Evolutionary conservation across 2,888 invertebrate species (phyloP), one percentile per base, ranked within the genome.

Genomic region (Ephialtes manifestator): DNA sequence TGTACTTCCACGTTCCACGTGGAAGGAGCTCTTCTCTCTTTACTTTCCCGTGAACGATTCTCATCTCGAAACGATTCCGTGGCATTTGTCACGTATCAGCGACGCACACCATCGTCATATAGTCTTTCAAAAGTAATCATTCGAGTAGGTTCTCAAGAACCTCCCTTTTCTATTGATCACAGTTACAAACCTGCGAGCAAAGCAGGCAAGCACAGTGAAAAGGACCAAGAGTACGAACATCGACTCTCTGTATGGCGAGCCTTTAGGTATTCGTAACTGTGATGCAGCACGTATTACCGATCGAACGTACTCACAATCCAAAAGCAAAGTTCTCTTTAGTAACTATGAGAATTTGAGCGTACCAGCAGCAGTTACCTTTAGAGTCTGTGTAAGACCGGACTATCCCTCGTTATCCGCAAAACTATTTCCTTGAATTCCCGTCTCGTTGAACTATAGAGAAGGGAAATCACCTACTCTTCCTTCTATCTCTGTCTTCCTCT

Each of bases 361-460:
- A 51, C 51, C 24, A 51, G 35, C 48, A 10, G 63, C 39, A 18
- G 24, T 39, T n/a, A 58, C 60, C n/a, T 18, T 39, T n/a, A 15
- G 55, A 74, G 71, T 77, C 15, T n/a, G 31, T 55, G 68, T 60
- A 68, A 84, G 77, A 81, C 67, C 60, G 71, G 55, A 81, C 60
- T 71, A 82, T 75, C 60, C 79, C 84, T 83, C 80, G 87, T 86
- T 87, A 86, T 82, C 87, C 81, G 58, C 63, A 76, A 86, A 88
- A 86, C 87, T 88, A 86, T 87, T 88, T 88, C 81, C 67, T 20
- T 71, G 78, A 84, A 86, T 82, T 81, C 87, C 70, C 78, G 74
- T 72, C 60, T 35, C 83, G 39, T 39, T 63, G 13, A 51, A 71
- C 63, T 48, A 39, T 39, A 10, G 35, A 60, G 39, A 43, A 18